Percentiles rank a stretch among this genome's conserved stretches.
phyloP scores from a whole-genome alignment of 23 tunicate genomes.

The Trididemnum nubilum region DNA sequence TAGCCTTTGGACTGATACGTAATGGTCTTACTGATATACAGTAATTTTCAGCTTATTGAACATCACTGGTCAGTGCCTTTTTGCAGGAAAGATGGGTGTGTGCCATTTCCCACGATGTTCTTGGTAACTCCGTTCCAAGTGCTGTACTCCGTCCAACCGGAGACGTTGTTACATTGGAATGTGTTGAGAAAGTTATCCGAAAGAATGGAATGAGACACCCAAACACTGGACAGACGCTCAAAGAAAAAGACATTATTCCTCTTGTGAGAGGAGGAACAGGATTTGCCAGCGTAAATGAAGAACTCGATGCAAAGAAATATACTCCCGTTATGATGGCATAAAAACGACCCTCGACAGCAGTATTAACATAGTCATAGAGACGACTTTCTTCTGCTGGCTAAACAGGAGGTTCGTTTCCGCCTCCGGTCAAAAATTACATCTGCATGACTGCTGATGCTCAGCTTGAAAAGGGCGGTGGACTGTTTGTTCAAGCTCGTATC shows the following conservation, averaged over 20 bases:
- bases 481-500: too few relatives aligned
- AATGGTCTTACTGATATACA: too few relatives aligned
- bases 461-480: too few relatives aligned
- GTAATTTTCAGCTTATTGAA: too few relatives aligned
- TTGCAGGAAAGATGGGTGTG: slow-evolving; percentile 93
- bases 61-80: too few relatives aligned
- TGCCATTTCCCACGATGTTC: slow-evolving; percentile 90
- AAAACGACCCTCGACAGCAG: too few relatives aligned
- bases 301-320: slow-evolving; percentile 73
- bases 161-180: slow-evolving; percentile 86
- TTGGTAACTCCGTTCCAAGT: slow-evolving; percentile 78
- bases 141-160: slow-evolving; percentile 88
- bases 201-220: slow-evolving; percentile 91
- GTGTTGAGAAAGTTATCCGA: slow-evolving; percentile 84
- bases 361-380: background rate
- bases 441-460: too few relatives aligned
- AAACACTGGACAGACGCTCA: slow-evolving; percentile 51
- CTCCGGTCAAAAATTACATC: too few relatives aligned
- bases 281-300: slow-evolving; percentile 78
- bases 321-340: slow-evolving; percentile 68
- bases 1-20: too few relatives aligned
- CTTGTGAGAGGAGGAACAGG: slow-evolving; percentile 94
- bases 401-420: too few relatives aligned
- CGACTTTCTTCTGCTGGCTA: too few relatives aligned
- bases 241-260: slow-evolving; percentile 81